Evolutionary conservation across 2,113 vertebrate species (phyloP), one percentile per base, ranked within the genome.

Genomic region (Grammomys surdaster): DNA sequence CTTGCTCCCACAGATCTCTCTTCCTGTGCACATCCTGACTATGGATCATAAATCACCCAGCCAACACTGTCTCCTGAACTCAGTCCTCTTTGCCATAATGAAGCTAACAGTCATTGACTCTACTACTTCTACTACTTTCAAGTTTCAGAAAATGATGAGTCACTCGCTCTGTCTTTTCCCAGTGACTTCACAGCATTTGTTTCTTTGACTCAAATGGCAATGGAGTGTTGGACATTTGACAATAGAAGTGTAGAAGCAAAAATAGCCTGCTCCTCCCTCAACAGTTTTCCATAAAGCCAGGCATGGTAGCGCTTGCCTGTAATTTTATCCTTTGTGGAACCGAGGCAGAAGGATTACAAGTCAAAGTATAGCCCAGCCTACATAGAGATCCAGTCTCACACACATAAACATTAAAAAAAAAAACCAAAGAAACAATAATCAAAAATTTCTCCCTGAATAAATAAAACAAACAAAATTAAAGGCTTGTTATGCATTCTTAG

Each of bases 391-490:
- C 12, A 65, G 46, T 80, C 63, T 48, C 43, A 63, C 43, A 40
- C 19, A 11, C 12, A 19, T 31, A 46, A 58, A 60, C 4, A 40
- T 54, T 17, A 22, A 19, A 58, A 78, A 54, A 3, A 33, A 46
- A 46, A 19, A 65, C 3, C 28, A 31, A 65, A 43, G 16, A 86
- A 86, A 26, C 43, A 48, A 69, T 36, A 31, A 26, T 63, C 26
- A 26, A 33, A 28, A 36, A 7, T 69, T 69, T 69, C 13, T 16
- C 31, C 28, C 26, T 40, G 54, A 94, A 75, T 33, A 88, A 88
- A 67, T 4, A 63, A 5, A 93, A 92, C 16, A 56, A 93, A 77
- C 81, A 26, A 77, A 91, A 73, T 20, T 72, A 60, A 95, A 96
- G 31, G 73, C 33, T 51, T 75, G 8, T 5, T 6, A 76, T 89